Conservation (phyloP, 1,140 invertebrate species). For the Bathynomus jamesi region DNA sequence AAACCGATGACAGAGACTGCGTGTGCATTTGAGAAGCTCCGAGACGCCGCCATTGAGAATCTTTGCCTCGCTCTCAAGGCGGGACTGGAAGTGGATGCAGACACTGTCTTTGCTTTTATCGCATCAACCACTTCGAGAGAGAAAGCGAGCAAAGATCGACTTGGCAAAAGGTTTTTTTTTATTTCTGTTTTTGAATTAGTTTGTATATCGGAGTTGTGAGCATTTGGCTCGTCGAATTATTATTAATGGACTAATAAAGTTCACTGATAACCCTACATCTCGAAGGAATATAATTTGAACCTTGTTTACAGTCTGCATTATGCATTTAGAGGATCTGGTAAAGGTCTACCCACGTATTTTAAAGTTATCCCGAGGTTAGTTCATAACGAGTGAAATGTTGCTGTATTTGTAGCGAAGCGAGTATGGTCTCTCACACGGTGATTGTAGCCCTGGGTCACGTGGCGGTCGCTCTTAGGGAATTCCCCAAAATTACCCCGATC, state of each 20-base stretch:
- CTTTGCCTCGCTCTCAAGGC: slow-evolving; percentile 86
- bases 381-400: too few relatives aligned
- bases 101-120: slow-evolving; percentile 87
- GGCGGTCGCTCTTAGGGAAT: slow-evolving; percentile 83
- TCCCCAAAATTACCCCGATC: slow-evolving; percentile 84
- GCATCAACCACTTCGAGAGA: slow-evolving; percentile 46
- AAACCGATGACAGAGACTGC: slow-evolving; percentile 46
- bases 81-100: slow-evolving; percentile 73
- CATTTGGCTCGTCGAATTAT: too few relatives aligned
- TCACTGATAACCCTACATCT: too few relatives aligned
- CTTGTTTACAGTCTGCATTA: too few relatives aligned
- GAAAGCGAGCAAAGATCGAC: slow-evolving; percentile 24
- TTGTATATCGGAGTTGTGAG: too few relatives aligned
- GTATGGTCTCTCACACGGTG: slow-evolving; percentile 88
- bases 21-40: slow-evolving; percentile 69
- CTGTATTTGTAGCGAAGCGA: slow-evolving; percentile 66
- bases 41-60: slow-evolving; percentile 93
- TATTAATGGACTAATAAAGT: too few relatives aligned
- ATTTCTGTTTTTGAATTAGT: not conserved
- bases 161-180: slow-evolving; percentile 21
- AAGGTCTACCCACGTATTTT: too few relatives aligned
- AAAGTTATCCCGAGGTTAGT: too few relatives aligned
- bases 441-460: slow-evolving; percentile 96
- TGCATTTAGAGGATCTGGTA: too few relatives aligned
- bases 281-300: too few relatives aligned